Conservation (phyloP, 92 coral and sea anemone species). For the Galaxea fascicularis region DNA sequence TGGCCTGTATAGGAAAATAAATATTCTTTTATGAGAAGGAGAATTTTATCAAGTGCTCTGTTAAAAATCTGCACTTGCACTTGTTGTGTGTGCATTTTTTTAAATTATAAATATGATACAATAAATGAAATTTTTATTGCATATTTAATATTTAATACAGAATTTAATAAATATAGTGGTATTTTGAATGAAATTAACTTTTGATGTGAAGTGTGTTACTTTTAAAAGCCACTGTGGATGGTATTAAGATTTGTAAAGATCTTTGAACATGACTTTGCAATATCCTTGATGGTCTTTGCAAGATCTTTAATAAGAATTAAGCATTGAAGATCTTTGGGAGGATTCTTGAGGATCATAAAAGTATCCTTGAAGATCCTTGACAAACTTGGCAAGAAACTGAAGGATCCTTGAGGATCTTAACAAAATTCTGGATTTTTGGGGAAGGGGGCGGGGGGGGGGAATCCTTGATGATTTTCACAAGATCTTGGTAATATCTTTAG, state of each 20-base stretch:
- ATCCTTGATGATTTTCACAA: too few species aligned
- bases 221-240: background rate
- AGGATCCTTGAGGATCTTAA: too few species aligned
- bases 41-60: background rate
- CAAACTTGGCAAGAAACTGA: background rate
- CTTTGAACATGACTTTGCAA: background rate
- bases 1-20: background rate
- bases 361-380: background rate
- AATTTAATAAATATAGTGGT: background rate
- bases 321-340: background rate
- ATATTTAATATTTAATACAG: background rate
- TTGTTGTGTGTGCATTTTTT: too few species aligned
- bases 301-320: background rate
- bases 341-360: constrained; percentile 5
- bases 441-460: too few species aligned
- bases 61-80: background rate
- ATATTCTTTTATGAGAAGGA: background rate
- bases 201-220: constrained; percentile 1
- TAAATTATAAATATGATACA: background rate
- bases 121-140: background rate
- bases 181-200: background rate
- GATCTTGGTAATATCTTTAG: too few species aligned
- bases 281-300: background rate
- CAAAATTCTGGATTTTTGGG: too few species aligned
- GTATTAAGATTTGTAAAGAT: background rate